These are phyloP conservation scores for Clepsis dumicolana DNA, from an alignment of 2,888 invertebrate genomes.

Conservation along the genomic window DNA sequence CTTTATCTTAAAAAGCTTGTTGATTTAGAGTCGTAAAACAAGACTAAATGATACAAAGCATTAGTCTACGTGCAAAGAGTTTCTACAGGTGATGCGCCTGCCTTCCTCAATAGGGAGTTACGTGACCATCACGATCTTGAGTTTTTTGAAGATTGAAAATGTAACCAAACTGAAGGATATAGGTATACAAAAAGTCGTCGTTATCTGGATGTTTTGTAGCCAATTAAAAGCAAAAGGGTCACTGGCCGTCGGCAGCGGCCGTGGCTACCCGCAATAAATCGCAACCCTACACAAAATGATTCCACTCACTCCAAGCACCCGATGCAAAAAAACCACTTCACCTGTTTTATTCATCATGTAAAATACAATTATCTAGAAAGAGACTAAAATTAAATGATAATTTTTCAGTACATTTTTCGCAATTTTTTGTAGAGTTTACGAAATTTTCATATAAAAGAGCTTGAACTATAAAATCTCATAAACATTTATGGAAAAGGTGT, in stretches of 20 bases:
- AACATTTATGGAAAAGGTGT: constrained; percentile 16
- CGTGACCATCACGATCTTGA: not conserved
- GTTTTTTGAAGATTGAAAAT: constrained; percentile 7
- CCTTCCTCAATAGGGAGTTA: constrained; percentile 30
- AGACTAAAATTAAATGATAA: no score
- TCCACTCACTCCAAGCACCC: constrained; percentile 62
- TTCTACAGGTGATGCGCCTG: constrained; percentile 8
- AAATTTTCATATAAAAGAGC: not conserved
- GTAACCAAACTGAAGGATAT: constrained; percentile 3
- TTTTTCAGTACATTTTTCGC: not conserved
- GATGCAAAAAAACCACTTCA: not conserved
- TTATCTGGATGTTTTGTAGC: constrained; percentile 83
- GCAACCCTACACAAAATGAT: constrained; percentile 79
- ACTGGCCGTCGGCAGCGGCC: constrained; percentile 65
- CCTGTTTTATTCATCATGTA: not conserved
- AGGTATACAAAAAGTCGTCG: constrained; percentile 54
- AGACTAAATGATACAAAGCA: constrained; percentile 36
- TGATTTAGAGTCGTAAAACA: constrained; percentile 27
- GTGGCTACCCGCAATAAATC: constrained; percentile 77
- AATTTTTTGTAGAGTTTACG: not conserved
- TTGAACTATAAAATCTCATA: not conserved
- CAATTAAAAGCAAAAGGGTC: constrained; percentile 81
- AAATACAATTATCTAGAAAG: no score
- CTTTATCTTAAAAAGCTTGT: constrained; percentile 23
- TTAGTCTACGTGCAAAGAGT: constrained; percentile 31